Conservation (phyloP, 2,888 invertebrate genomes). For the Octodonta nipae region DNA sequence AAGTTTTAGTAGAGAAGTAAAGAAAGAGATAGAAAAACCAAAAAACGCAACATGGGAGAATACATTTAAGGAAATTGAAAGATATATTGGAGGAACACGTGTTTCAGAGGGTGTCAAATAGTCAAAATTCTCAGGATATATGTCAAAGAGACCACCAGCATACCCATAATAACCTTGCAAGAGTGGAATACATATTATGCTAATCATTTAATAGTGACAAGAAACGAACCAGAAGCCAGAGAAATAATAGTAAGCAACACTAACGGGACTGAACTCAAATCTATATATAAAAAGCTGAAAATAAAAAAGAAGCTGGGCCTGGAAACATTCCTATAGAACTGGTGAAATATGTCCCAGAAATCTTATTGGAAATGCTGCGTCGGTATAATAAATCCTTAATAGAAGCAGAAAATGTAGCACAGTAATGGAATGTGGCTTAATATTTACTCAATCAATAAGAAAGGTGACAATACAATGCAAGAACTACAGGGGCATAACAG, state of each 20-base stretch:
- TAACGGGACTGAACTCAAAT: neutral
- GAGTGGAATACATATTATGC: neutral
- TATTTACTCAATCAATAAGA: neutral
- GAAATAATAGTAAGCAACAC: neutral
- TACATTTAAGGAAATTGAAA: slow-evolving; percentile 3
- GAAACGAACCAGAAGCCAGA: neutral
- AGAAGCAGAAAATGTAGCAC: neutral
- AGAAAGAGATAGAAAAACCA: neutral
- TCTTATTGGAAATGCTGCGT: neutral
- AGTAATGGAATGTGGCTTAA: neutral
- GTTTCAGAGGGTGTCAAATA: neutral
- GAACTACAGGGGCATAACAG: slow-evolving; percentile 1
- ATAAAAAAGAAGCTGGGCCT: neutral
- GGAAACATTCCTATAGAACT: neutral
- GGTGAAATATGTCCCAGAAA: neutral
- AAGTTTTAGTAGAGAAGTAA: too few species aligned
- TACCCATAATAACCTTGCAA: neutral
- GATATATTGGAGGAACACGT: neutral
- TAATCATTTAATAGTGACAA: neutral
- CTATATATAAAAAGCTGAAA: neutral
- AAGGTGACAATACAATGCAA: neutral
- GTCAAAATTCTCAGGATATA: neutral
- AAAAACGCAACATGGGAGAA: slow-evolving; percentile 3
- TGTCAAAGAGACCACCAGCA: neutral
- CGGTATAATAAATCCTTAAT: neutral